Base-by-base conservation (phyloP, 23 tunicate genomes). In the Halocynthia aurantium region DNA sequence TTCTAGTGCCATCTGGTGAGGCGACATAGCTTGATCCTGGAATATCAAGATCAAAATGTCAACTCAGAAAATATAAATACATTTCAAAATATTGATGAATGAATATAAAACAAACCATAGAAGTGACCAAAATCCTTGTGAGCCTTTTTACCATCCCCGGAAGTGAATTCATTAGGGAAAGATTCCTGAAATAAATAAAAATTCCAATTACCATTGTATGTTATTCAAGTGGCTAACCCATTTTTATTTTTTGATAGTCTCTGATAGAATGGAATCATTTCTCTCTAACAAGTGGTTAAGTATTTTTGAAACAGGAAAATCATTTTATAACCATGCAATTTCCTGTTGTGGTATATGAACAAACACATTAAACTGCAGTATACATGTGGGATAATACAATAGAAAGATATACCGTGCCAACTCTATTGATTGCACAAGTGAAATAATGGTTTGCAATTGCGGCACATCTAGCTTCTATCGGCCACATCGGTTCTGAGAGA, bases 401-500 rank as follows among this genome's bases (percentile, higher is more conserved):
- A 31, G 19, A 58, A 51, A 21, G 0, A 57, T 90, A 55, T 52
- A 91, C 97, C 75, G 95, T 81, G 64, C 99, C 99, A 64, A 94
- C 96, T 67, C 99, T 65, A 78, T 94, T 94, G 69, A 94, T 94
- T 5, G 86, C 90, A 61, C 99, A 88, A 5, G 99, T 84, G 67
- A 80, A 94, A 82, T 94, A 94, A 61, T 85, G 91, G 74, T 88
- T 88, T 6, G 99, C 99, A 40, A 94, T 94, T n/a, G 99, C 94
- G 7, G 96, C 99, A 73, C 99, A 94, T 19, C 99, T 83, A 49
- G 95, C 99, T 82, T 94, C 99, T 15, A 94, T 82, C 22, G 87
- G 85, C 99, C 99, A 94, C 99, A 94, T 94, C 19, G 99, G 99
- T 67, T 94, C 99, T 7, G 96, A 88, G 20, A 94, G 67, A 22